Percentiles rank a stretch among this genome's conserved stretches.
These are phyloP conservation scores for Protophormia terraenovae DNA, from an alignment of 2,888 invertebrate species.

Conservation along the genomic window DNA sequence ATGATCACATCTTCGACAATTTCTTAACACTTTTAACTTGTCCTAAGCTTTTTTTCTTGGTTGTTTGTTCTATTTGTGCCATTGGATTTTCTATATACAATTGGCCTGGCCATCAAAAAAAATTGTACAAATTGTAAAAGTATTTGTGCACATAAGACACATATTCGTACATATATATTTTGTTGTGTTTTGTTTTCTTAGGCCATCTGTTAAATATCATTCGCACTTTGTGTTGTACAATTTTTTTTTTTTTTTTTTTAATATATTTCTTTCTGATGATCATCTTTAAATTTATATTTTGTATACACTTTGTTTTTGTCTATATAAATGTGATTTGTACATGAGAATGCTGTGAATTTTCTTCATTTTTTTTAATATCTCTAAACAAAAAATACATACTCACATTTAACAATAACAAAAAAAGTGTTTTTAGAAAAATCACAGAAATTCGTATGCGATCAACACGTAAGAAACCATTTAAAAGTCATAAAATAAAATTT, in stretches of 20 bases:
- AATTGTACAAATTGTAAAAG: not conserved
- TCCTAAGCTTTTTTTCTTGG: constrained; percentile 36
- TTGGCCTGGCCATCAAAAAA: constrained; percentile 37
- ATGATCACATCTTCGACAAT: constrained; percentile 60
- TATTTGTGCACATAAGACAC: not conserved
- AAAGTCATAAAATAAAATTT: constrained; percentile 2
- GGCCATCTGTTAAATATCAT: constrained; percentile 79
- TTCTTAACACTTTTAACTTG: constrained; percentile 52
- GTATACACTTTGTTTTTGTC: constrained; percentile 68
- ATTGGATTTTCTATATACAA: not conserved
- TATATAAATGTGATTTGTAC: constrained; percentile 68
- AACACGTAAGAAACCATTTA: not conserved
- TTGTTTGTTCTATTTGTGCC: not conserved
- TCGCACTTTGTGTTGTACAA: constrained; percentile 75
- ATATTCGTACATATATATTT: constrained; percentile 32
- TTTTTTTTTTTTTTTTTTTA: constrained; percentile 1
- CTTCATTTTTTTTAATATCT: constrained; percentile 7
- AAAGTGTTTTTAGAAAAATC: constrained; percentile 26
- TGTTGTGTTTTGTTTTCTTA: constrained; percentile 20
- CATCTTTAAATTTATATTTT: constrained; percentile 73
- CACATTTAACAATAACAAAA: not conserved
- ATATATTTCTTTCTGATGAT: constrained; percentile 73
- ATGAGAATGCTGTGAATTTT: constrained; percentile 29
- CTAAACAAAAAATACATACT: constrained; percentile 39
- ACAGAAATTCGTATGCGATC: constrained; percentile 10